phyloP scores from a whole-genome alignment of 2,888 invertebrate species.

The Eupithecia subfuscata region DNA sequence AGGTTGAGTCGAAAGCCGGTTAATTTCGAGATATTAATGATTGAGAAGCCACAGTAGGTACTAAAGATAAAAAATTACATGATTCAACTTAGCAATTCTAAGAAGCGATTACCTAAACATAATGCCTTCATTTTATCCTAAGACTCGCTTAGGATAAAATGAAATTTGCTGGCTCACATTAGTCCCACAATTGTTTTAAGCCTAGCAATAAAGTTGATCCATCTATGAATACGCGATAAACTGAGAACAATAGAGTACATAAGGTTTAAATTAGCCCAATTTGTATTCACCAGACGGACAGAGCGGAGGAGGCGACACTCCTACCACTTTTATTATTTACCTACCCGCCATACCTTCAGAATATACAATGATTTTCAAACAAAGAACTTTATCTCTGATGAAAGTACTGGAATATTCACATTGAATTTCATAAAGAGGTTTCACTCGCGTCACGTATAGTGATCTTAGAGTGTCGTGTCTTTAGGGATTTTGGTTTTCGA shows the following conservation, averaged over 20 bases:
- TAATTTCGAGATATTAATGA: neutral
- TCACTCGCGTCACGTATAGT: conserved; percentile 35
- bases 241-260: conserved; percentile 34
- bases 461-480: conserved; percentile 27
- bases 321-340: conserved; percentile 66
- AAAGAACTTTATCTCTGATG: conserved; percentile 48
- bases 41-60: no score
- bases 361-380: conserved; percentile 55
- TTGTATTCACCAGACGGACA: conserved; percentile 61
- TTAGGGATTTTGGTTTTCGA: conserved; percentile 22
- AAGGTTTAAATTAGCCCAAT: conserved; percentile 64
- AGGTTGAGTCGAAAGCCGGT: neutral
- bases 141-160: neutral
- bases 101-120: neutral
- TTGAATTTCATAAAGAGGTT: conserved; percentile 46
- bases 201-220: conserved; percentile 29
- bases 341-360: conserved; percentile 51
- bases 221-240: conserved; percentile 36
- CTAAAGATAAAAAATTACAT: neutral
- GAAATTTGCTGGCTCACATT: neutral
- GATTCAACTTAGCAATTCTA: neutral
- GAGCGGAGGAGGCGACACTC: conserved; percentile 56
- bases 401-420: conserved; percentile 46
- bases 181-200: conserved; percentile 21
- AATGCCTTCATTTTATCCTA: neutral